These are phyloP conservation scores for Mus pahari DNA, from an alignment of 2,113 vertebrate genomes.

Conservation along the genomic window DNA sequence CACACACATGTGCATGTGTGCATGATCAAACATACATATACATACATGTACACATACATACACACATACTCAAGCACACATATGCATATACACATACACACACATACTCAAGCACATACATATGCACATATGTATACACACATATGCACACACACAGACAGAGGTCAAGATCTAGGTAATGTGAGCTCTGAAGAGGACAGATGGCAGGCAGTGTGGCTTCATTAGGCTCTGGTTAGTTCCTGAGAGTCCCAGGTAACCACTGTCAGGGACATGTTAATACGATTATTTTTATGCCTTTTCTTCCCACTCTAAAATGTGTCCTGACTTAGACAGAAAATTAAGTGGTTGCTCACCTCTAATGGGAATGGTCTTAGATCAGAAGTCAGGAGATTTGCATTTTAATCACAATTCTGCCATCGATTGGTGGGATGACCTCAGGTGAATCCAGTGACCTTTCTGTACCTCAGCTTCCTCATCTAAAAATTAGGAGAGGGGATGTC, in stretches of 20 bases:
- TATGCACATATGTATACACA: not conserved
- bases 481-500: not conserved
- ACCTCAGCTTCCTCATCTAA: not conserved
- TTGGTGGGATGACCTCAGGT: not conserved
- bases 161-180: not conserved
- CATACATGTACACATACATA: not conserved
- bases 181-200: not conserved
- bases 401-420: not conserved
- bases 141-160: not conserved
- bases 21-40: not conserved
- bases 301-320: not conserved
- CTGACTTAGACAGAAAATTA: not conserved
- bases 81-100: not conserved
- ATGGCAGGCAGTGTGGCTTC: not conserved
- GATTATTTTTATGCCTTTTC: not conserved
- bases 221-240: not conserved
- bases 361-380: not conserved
- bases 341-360: not conserved
- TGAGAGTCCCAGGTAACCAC: not conserved
- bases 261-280: not conserved
- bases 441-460: not conserved
- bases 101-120: not conserved
- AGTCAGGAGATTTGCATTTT: constrained; percentile 15
- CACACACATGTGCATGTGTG: not conserved
- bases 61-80: not conserved